Percentiles rank a stretch among this genome's conserved stretches.
Evolutionary conservation across 2,888 invertebrate species (phyloP).

Genomic region (Nymphalis c-album): DNA sequence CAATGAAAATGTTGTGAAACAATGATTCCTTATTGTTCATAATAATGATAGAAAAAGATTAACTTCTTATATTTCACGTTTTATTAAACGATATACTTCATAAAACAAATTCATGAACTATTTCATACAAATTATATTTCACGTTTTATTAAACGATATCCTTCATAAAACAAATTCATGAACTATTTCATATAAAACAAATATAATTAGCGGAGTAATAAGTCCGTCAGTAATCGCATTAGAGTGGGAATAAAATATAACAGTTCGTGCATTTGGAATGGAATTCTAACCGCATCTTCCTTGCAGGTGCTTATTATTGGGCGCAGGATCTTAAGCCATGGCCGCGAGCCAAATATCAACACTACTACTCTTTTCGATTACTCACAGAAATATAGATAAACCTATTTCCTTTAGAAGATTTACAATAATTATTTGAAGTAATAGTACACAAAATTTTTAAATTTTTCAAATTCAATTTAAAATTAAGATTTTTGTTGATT

Average conservation of each 20-base stretch:
- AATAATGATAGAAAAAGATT: background rate
- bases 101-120: too few species aligned
- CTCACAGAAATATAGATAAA: conserved; percentile 42
- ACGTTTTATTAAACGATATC: too few species aligned
- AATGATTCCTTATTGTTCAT: background rate
- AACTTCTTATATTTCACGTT: too few species aligned
- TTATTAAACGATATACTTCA: too few species aligned
- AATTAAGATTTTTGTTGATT: background rate
- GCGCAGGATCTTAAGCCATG: conserved; percentile 46
- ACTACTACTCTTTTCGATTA: conserved; percentile 42
- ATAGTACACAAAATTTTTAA: background rate
- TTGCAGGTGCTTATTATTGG: conserved; percentile 50
- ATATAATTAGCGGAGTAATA: conserved; percentile 24
- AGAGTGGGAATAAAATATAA: conserved; percentile 34
- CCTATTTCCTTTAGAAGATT: conserved; percentile 14
- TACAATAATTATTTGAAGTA: background rate
- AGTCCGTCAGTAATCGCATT: conserved; percentile 28
- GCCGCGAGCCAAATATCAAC: conserved; percentile 57
- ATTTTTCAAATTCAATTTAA: too few species aligned
- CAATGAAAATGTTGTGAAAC: conserved; percentile 2
- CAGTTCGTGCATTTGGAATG: conserved; percentile 39
- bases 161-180: too few species aligned
- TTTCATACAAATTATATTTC: too few species aligned
- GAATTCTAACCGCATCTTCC: conserved; percentile 36
- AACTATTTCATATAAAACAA: background rate